A percentile compares a stretch with the other conserved stretches of the same genome.
phyloP scores from a whole-genome alignment of 92 coral and sea anemone genomes.

The Actinostola sp. region DNA sequence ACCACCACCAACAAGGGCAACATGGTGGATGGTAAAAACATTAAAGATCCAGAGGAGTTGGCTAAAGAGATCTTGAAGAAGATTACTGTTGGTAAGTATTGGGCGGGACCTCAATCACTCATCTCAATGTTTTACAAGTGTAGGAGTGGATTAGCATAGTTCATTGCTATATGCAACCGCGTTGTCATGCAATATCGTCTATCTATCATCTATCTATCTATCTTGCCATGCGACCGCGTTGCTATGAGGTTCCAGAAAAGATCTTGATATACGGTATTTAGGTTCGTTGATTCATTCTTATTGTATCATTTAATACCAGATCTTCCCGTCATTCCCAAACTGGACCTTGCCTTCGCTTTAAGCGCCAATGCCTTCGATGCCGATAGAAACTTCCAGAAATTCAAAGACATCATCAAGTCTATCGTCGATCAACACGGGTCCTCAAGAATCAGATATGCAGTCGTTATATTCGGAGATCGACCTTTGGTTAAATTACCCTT shows the following conservation, averaged over 20 bases:
- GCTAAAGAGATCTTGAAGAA: constrained; percentile 66
- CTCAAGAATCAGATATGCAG: constrained; percentile 42
- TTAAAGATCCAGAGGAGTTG: constrained; percentile 53
- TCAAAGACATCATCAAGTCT: constrained; percentile 54
- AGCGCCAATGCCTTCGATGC: constrained; percentile 63
- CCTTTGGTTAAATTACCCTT: constrained; percentile 14
- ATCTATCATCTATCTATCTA: no score
- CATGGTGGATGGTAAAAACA: constrained; percentile 33
- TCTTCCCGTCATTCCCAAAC: constrained; percentile 58
- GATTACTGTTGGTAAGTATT: constrained; percentile 49
- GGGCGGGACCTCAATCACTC: no score
- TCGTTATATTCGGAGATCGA: constrained; percentile 51
- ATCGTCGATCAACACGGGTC: constrained; percentile 60
- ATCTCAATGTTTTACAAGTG: no score
- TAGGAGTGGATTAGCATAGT: no score
- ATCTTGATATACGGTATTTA: no score
- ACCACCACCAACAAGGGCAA: constrained; percentile 59
- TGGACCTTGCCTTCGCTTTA: constrained; percentile 72
- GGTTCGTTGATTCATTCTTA: neutral
- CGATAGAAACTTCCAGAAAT: constrained; percentile 53
- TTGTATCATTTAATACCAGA: constrained; percentile 18
- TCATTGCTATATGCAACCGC: no score
- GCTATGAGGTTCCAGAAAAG: no score
- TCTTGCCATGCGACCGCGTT: no score
- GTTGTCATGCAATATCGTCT: no score